Percentiles rank a stretch among this genome's conserved stretches.
phyloP scores from a whole-genome alignment of 2,888 invertebrate species.

The Macaria notata region DNA sequence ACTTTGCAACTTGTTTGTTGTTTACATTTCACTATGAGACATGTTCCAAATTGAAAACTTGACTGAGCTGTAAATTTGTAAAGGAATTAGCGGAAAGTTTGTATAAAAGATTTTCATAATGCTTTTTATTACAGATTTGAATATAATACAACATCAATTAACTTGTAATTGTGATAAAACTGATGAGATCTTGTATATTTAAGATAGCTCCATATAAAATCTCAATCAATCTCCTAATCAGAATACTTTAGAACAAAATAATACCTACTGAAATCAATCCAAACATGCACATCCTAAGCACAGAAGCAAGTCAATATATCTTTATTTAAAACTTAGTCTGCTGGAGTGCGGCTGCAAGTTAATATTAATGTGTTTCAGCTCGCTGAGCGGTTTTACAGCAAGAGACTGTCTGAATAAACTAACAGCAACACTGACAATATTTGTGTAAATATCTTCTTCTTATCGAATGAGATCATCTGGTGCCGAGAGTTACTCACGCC shows the following conservation, averaged over 20 bases:
- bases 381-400: slow-evolving; percentile 15
- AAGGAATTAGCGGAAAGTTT: too few species aligned
- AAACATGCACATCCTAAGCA: not conserved
- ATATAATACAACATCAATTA: too few species aligned
- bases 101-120: too few species aligned
- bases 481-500: too few species aligned
- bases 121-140: too few species aligned
- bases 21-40: slow-evolving; percentile 1
- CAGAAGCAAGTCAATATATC: slow-evolving; percentile 29
- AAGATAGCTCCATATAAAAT: too few species aligned
- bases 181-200: too few species aligned
- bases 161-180: too few species aligned
- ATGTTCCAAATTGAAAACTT: slow-evolving; percentile 6
- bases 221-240: too few species aligned
- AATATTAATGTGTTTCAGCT: slow-evolving; percentile 38
- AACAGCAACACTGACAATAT: not conserved
- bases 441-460: not conserved
- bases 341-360: slow-evolving; percentile 31
- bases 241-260: too few species aligned
- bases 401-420: not conserved
- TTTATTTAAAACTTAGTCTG: slow-evolving; percentile 31
- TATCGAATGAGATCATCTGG: too few species aligned
- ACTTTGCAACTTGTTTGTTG: slow-evolving; percentile 9
- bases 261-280: not conserved
- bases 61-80: not conserved